Base-by-base conservation (phyloP, 2,797 vertebrate species). In the Dendrocincla tyrannina region DNA sequence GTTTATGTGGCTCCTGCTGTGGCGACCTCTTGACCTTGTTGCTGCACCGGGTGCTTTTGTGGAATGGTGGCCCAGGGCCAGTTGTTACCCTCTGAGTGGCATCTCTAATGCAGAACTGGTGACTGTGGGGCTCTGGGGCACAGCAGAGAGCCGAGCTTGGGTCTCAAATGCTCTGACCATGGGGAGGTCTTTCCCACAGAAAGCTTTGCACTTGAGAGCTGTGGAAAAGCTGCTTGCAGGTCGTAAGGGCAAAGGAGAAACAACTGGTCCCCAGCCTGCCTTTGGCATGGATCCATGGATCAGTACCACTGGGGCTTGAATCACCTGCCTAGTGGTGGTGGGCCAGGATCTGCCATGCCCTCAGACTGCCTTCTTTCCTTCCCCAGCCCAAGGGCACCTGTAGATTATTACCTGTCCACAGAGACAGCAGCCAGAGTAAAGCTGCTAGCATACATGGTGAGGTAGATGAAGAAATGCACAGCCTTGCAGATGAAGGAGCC, bases 361-460 rank as follows among this genome's bases (percentile, higher is more conserved):
- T 59, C 33, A 50, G 23, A 25, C 39, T 46, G 52, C 60, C 49
- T 42, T 32, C 35, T 14, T 42, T 66, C 60, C 60, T 42, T 53
- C 23, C 53, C 44, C 47, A 62, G 13, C 60, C 70, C 50, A 55
- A 19, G 12, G 33, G 22, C 3, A 0, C 44, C 7, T 22, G 27
- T 39, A n/a, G 30, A 19, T 30, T 24, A 15, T 88, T 92, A 99
- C 98, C 98, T 98, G 98, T 99, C 98, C 10, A 99, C 98, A 4
- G 99, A 99, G 80, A 99, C 98, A 0, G 98, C 98, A 2, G 98
- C 98, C 20, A 99, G 97, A 2, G 99, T 99, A 97, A 99, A 99
- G 97, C 99, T 99, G 98, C 98, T 99, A 86, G 99, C 98, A 1
- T 99, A 99, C 99, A 99, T 99, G 94, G 99, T 99, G 88, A 99